Evolutionary conservation across 2,797 vertebrate genomes (phyloP).

Genomic region (Chrysocyon brachyurus): DNA sequence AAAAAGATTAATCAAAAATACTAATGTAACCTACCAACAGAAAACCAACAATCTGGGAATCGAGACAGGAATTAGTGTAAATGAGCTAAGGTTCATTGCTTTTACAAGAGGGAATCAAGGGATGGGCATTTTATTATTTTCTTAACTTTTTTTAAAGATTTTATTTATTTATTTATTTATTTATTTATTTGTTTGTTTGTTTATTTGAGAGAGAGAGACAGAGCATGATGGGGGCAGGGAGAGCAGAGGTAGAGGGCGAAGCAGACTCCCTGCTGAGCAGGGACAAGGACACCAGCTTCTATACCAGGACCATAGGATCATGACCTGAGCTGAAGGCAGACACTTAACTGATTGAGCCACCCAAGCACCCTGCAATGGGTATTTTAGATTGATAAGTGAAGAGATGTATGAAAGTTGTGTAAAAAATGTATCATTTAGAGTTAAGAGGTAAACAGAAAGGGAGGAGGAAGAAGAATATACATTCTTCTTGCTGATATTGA

Average conservation of each 20-base stretch:
- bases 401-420: background rate
- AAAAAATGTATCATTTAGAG: background rate
- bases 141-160: too few species aligned
- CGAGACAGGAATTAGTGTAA: background rate
- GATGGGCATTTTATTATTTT: background rate
- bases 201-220: too few species aligned
- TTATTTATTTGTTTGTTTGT: too few species aligned
- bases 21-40: background rate
- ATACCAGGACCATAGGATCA: too few species aligned
- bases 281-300: too few species aligned
- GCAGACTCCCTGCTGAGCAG: too few species aligned
- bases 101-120: background rate
- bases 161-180: too few species aligned
- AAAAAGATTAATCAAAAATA: background rate
- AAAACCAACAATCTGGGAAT: background rate
- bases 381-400: background rate
- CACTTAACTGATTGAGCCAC: too few species aligned
- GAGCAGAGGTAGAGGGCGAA: too few species aligned
- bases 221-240: too few species aligned
- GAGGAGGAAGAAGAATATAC: background rate
- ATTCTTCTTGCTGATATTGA: background rate
- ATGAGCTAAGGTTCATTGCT: background rate
- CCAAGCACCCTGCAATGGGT: background rate
- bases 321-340: too few species aligned
- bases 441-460: background rate